phyloP scores from a whole-genome alignment of 2,797 vertebrate species.

The Anomalospiza imberbis region DNA sequence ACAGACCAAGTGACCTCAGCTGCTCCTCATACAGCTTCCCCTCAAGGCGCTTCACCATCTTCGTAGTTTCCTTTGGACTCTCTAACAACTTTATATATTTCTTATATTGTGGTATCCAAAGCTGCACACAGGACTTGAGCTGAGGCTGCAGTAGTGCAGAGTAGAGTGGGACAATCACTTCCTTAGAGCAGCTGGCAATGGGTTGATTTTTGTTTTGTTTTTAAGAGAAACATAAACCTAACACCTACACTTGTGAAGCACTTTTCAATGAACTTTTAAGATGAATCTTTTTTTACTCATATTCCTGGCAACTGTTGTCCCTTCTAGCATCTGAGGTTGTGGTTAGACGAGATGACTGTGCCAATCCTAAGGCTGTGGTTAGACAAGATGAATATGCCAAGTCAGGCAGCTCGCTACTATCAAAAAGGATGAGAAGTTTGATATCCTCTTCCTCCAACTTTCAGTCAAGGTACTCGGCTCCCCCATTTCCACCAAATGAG shows the following conservation, averaged over 20 bases:
- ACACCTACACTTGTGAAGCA: not conserved
- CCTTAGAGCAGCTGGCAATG: not conserved
- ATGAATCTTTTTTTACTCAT: not conserved
- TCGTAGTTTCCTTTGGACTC: fast-evolving
- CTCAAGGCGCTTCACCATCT: not conserved
- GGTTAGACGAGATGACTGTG: fast-evolving
- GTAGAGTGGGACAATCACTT: not conserved
- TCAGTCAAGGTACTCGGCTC: not conserved
- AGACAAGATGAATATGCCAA: not conserved
- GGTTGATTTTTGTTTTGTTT: not conserved
- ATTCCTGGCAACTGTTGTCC: not conserved
- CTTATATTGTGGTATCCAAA: not conserved
- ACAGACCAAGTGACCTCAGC: not conserved
- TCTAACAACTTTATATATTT: not conserved
- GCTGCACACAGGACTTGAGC: not conserved
- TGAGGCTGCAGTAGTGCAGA: not conserved
- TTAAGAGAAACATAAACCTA: not conserved
- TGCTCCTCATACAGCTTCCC: fast-evolving
- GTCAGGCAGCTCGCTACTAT: not conserved
- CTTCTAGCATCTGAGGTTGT: not conserved
- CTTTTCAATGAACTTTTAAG: not conserved
- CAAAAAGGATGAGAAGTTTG: fast-evolving
- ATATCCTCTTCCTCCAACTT: not conserved
- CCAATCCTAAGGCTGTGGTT: not conserved
- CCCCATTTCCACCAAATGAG: not conserved